Evolutionary conservation across 2,113 vertebrate genomes (phyloP).

Genomic region (Coregonus clupeaformis): DNA sequence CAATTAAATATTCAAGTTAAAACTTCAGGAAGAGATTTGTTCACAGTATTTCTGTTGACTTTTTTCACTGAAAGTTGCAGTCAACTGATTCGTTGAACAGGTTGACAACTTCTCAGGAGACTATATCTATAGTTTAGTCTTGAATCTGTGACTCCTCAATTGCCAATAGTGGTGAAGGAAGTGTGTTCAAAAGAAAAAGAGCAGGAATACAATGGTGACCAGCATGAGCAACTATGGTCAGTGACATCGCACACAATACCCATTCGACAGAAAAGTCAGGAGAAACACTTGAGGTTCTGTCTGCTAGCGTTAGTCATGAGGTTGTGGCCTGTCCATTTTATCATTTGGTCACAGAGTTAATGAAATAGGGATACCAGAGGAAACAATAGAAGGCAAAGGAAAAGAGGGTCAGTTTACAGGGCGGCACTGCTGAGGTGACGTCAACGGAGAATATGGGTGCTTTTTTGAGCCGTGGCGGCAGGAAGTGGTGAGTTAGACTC

Average conservation of each 20-base stretch:
- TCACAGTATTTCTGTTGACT: not conserved
- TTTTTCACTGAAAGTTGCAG: not conserved
- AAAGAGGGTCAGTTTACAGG: not conserved
- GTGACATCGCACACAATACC: not conserved
- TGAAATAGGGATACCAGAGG: not conserved
- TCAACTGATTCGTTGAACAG: not conserved
- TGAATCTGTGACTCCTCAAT: not conserved
- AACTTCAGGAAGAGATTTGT: not conserved
- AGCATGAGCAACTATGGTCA: not conserved
- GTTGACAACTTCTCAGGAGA: not conserved
- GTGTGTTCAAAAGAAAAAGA: not conserved
- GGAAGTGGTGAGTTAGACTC: slow-evolving; percentile 12
- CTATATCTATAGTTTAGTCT: not conserved
- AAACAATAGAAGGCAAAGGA: slow-evolving; percentile 9
- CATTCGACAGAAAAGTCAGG: not conserved
- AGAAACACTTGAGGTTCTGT: not conserved
- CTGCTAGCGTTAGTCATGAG: not conserved
- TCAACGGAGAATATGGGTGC: slow-evolving; percentile 21
- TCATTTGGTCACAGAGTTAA: not conserved
- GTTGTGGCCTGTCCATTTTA: not conserved
- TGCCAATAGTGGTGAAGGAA: not conserved
- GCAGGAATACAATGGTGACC: not conserved
- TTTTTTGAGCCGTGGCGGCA: slow-evolving; percentile 9
- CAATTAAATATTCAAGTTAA: not conserved
- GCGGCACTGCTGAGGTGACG: not conserved